Conservation (phyloP, 2,113 vertebrate genomes). For the Grallaria varia region DNA sequence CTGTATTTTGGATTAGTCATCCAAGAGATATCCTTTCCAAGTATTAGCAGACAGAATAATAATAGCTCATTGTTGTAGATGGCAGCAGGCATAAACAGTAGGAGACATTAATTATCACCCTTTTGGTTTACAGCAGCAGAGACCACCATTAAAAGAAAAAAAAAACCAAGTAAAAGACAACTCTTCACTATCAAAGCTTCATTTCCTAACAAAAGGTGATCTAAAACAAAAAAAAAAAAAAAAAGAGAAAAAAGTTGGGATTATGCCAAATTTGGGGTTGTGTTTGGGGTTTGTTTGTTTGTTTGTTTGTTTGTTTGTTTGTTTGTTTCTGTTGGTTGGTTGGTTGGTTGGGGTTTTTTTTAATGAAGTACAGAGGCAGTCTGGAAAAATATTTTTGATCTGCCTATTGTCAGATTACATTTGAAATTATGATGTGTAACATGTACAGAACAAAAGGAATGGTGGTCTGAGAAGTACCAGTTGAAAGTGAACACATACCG, state of each 20-base stretch:
- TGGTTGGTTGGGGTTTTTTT: neutral
- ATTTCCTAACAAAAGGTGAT: neutral
- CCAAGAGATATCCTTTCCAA: slow-evolving; percentile 19
- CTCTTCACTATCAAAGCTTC: neutral
- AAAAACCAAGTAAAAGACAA: neutral
- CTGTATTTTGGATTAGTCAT: slow-evolving; percentile 1
- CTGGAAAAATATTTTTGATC: neutral
- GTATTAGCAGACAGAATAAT: slow-evolving; percentile 42
- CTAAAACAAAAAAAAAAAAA: neutral
- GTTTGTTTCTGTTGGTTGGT: neutral
- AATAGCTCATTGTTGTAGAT: neutral
- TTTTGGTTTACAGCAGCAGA: slow-evolving; percentile 1
- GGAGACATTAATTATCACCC: slow-evolving; percentile 36
- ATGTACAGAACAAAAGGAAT: neutral
- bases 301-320: neutral
- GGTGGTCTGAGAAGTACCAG: neutral
- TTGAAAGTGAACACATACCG: neutral
- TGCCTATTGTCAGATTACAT: neutral
- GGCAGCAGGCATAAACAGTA: slow-evolving; percentile 33
- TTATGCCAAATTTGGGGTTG: neutral
- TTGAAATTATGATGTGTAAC: neutral
- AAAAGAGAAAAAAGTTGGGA: neutral
- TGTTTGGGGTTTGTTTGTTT: neutral
- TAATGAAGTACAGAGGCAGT: neutral
- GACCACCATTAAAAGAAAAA: neutral